Conservation (phyloP, 2,113 vertebrate genomes). For the Mungos mungo region DNA sequence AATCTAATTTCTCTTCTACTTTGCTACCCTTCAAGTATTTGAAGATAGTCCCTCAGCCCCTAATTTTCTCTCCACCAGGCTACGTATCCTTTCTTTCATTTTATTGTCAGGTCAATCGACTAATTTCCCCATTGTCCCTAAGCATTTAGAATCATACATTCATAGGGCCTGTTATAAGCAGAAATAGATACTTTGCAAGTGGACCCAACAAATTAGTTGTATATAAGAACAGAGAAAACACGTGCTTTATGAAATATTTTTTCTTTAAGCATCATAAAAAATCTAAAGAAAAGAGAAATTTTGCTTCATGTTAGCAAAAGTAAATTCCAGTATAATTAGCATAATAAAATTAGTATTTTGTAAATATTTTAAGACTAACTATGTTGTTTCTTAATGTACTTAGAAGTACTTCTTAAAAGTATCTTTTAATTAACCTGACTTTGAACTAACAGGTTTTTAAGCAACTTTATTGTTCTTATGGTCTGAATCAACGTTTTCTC, state of each 20-base stretch:
- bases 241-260: not conserved
- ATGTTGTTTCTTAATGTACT: not conserved
- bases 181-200: not conserved
- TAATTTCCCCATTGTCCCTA: not conserved
- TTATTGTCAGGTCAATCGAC: not conserved
- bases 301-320: not conserved
- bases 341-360: not conserved
- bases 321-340: not conserved
- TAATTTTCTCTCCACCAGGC: not conserved
- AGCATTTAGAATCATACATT: not conserved
- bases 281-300: not conserved
- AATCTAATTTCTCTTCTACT: not conserved
- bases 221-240: not conserved
- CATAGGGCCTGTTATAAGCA: not conserved
- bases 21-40: not conserved
- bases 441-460: conserved; percentile 18
- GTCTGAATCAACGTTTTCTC: conserved; percentile 42
- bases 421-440: conserved; percentile 48
- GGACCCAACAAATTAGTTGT: not conserved
- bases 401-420: not conserved
- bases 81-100: not conserved
- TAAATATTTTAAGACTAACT: conserved; percentile 44
- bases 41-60: not conserved
- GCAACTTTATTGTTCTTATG: not conserved
- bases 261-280: not conserved